phyloP scores from a whole-genome alignment of 2,797 vertebrate species.

The Gallinago solitaria region DNA sequence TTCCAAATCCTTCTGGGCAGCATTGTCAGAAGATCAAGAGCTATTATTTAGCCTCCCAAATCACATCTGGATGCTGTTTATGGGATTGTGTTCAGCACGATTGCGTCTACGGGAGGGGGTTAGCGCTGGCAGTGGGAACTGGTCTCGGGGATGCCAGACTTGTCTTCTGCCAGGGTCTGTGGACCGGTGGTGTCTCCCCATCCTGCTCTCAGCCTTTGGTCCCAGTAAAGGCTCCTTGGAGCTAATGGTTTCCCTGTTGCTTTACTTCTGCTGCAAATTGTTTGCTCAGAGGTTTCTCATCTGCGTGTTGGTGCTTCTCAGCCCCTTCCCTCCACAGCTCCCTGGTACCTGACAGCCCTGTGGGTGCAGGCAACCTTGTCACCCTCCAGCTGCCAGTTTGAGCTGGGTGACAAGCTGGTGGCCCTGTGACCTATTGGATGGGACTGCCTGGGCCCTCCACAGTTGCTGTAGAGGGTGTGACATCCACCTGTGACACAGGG shows the following conservation, averaged over 20 bases:
- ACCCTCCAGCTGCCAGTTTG: neutral
- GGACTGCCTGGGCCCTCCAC: neutral
- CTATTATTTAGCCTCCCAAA: neutral
- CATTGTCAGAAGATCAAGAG: neutral
- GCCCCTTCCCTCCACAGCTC: neutral
- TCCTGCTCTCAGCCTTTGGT: neutral
- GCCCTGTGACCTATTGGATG: neutral
- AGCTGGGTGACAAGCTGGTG: neutral
- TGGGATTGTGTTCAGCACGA: neutral
- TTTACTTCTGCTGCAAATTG: neutral
- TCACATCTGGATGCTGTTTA: constrained; percentile 30
- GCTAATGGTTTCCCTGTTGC: neutral
- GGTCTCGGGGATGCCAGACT: neutral
- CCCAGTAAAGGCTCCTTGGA: neutral
- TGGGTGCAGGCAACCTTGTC: neutral
- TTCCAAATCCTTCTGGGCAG: constrained; percentile 39
- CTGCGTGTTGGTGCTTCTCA: neutral
- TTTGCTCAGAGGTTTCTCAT: neutral
- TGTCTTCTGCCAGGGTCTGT: neutral
- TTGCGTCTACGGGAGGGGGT: neutral
- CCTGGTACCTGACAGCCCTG: neutral
- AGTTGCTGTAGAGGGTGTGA: neutral
- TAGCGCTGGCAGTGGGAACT: neutral
- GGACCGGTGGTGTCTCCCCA: neutral
- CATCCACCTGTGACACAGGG: neutral